phyloP scores from a whole-genome alignment of 2,888 invertebrate genomes.

The Nymphalis urticae region DNA sequence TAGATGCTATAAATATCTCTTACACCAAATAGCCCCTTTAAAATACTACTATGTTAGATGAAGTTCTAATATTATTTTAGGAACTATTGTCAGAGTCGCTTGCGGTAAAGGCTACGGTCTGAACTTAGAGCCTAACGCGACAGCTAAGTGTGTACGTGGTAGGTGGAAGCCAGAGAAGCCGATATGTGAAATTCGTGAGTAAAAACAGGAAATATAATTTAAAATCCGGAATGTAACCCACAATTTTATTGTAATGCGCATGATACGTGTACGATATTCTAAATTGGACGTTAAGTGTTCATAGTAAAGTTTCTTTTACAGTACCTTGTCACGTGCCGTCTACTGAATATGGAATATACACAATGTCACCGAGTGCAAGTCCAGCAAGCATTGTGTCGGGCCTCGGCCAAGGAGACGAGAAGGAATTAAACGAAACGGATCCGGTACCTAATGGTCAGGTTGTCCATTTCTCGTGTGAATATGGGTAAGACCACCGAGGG shows the following conservation, averaged over 20 bases:
- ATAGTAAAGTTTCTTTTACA: conserved; percentile 48
- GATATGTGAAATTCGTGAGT: conserved; percentile 89
- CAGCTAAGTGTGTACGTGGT: conserved; percentile 90
- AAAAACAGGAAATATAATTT: conserved; percentile 18
- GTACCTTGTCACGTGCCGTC: conserved; percentile 87
- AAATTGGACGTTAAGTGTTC: neutral
- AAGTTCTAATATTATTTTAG: conserved; percentile 47
- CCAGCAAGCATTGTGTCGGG: conserved; percentile 49
- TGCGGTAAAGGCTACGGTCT: conserved; percentile 90
- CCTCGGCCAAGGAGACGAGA: conserved; percentile 70
- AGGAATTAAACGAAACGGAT: conserved; percentile 80
- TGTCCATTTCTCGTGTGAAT: conserved; percentile 88
- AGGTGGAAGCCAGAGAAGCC: conserved; percentile 93
- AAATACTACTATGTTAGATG: conserved; percentile 2
- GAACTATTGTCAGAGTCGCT: conserved; percentile 87
- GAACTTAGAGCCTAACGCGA: conserved; percentile 87
- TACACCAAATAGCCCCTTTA: neutral
- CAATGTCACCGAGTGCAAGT: conserved; percentile 68
- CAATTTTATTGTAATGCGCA: conserved; percentile 21
- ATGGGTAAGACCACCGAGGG: conserved; percentile 77
- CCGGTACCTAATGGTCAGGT: conserved; percentile 86
- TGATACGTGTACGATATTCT: conserved; percentile 3
- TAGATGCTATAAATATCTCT: neutral
- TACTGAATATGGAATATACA: conserved; percentile 86
- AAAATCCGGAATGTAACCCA: conserved; percentile 33